phyloP scores from a whole-genome alignment of 2,113 vertebrate species.

The Galbula dea region DNA sequence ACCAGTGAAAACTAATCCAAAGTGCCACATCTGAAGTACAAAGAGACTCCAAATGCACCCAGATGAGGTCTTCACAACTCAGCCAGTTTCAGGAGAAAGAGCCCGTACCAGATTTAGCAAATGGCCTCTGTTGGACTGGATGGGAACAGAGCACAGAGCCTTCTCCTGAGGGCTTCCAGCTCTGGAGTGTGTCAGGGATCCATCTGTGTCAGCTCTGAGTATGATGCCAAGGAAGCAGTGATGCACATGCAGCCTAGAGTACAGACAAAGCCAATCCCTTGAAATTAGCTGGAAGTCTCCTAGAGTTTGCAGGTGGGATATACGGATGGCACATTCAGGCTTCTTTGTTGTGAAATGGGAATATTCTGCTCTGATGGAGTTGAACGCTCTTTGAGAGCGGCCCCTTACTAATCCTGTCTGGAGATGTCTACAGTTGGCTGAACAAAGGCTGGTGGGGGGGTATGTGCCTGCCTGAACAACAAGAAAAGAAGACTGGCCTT shows the following conservation, averaged over 20 bases:
- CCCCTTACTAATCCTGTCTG: conserved; percentile 1
- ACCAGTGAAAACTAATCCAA: background rate
- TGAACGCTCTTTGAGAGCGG: background rate
- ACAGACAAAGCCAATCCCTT: background rate
- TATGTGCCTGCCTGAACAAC: background rate
- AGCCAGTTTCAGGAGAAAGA: background rate
- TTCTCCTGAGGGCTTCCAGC: background rate
- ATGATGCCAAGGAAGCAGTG: background rate
- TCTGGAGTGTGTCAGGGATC: background rate
- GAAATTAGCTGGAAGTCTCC: background rate
- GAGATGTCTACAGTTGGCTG: background rate
- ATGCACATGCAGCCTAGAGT: background rate
- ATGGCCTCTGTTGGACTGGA: background rate
- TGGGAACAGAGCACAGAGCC: background rate
- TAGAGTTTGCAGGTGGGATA: background rate
- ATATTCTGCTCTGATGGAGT: background rate
- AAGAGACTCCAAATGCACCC: background rate
- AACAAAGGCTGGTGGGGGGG: background rate
- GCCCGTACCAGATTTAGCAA: background rate
- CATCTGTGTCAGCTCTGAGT: background rate
- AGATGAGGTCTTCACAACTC: background rate
- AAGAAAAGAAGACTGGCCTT: background rate
- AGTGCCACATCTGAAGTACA: background rate
- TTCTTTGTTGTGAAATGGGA: background rate
- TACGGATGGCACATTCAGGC: background rate